A percentile compares a stretch with the other conserved stretches of the same genome.
Conservation (phyloP, 2,888 invertebrate genomes). For the Tenthredo mesomela region DNA sequence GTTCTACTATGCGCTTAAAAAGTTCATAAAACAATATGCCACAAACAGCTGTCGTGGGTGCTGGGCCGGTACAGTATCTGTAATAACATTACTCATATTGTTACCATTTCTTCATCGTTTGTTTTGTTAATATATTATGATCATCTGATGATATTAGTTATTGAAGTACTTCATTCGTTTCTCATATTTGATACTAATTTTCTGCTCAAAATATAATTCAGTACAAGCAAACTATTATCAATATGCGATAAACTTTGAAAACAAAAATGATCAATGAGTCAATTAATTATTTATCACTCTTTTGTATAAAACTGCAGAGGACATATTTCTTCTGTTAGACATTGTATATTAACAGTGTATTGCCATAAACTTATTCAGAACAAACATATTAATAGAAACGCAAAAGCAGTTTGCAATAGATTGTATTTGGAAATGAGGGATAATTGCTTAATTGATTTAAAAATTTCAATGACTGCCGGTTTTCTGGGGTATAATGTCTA, state of each 20-base stretch:
- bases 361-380: not conserved
- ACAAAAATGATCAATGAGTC: too few species aligned
- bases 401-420: not conserved
- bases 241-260: not conserved
- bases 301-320: not conserved
- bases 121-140: not conserved
- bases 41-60: slow-evolving; percentile 44
- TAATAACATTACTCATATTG: slow-evolving; percentile 19
- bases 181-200: not conserved
- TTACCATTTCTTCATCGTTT: not conserved
- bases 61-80: slow-evolving; percentile 26
- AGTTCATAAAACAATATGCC: slow-evolving; percentile 11
- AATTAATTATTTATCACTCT: not conserved
- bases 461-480: not conserved
- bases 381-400: not conserved
- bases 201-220: not conserved
- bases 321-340: not conserved
- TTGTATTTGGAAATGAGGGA: not conserved
- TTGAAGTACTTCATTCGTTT: not conserved
- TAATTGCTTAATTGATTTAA: not conserved
- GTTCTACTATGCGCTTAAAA: not conserved
- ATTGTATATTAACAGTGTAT: not conserved
- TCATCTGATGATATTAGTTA: not conserved
- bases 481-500: not conserved
- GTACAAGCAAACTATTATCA: not conserved